Evolutionary conservation across 2,797 vertebrate species (phyloP).

Genomic region (Delichon dasypus): DNA sequence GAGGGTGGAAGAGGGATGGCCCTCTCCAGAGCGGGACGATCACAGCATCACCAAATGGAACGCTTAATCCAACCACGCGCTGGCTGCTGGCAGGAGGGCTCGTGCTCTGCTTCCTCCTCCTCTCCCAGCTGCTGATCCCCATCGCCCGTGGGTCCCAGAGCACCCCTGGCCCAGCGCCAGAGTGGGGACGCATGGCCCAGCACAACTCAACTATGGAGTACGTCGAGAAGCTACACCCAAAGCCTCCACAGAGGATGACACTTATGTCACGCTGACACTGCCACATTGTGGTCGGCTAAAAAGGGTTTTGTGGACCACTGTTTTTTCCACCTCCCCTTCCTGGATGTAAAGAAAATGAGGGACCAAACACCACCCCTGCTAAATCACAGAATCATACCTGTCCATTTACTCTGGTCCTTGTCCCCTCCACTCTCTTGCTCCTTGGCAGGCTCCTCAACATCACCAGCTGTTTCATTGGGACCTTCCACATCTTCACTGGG

Average conservation of each 20-base stretch:
- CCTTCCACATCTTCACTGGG: conserved; percentile 94
- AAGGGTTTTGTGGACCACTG: background rate
- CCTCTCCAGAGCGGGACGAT: background rate
- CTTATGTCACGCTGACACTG: background rate
- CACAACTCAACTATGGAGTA: accelerated
- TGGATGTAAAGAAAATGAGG: background rate
- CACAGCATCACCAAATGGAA: background rate
- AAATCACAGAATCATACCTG: conserved; percentile 68
- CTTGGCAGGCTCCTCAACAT: conserved; percentile 94
- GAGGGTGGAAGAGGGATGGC: background rate
- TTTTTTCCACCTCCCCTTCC: background rate
- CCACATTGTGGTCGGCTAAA: accelerated
- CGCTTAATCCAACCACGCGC: background rate
- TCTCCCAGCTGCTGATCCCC: background rate
- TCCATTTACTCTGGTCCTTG: conserved; percentile 94
- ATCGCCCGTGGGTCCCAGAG: accelerated
- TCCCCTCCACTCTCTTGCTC: conserved; percentile 91
- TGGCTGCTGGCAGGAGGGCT: background rate
- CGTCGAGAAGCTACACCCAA: background rate
- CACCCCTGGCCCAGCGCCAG: accelerated
- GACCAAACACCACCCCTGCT: conserved; percentile 73
- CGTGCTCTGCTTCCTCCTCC: background rate
- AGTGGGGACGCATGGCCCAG: accelerated
- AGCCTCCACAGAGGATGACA: background rate
- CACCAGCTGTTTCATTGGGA: conserved; percentile 87